phyloP scores from a whole-genome alignment of 2,888 invertebrate genomes.

The Drosophila incognita region DNA sequence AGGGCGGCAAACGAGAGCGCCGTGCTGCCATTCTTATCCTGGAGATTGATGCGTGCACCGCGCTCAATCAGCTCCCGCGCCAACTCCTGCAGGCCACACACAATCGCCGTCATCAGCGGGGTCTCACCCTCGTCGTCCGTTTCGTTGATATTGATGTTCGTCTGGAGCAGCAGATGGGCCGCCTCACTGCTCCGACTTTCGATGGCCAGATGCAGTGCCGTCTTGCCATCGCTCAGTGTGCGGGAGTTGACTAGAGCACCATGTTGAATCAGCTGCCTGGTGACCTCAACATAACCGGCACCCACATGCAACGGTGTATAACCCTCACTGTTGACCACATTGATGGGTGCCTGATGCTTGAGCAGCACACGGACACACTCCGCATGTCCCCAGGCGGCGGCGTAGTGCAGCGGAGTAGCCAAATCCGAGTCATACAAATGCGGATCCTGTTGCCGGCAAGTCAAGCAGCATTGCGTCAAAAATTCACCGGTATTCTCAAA shows the following conservation, averaged over 20 bases:
- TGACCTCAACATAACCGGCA: conserved; percentile 87
- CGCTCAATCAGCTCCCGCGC: conserved; percentile 86
- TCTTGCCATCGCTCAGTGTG: conserved; percentile 87
- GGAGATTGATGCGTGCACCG: conserved; percentile 88
- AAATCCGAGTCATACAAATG: conserved; percentile 81
- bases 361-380: conserved; percentile 88
- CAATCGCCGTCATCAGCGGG: conserved; percentile 85
- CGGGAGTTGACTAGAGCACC: conserved; percentile 88
- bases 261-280: conserved; percentile 86
- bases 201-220: conserved; percentile 88
- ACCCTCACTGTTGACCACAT: conserved; percentile 88
- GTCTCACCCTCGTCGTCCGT: conserved; percentile 87
- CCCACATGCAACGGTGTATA: conserved; percentile 90
- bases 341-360: conserved; percentile 87
- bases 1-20: conserved; percentile 82
- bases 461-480: conserved; percentile 83
- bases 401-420: conserved; percentile 90
- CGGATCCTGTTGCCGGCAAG: conserved; percentile 77
- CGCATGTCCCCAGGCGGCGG: conserved; percentile 88
- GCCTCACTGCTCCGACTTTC: conserved; percentile 86
- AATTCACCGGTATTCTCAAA: conserved; percentile 88
- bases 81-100: conserved; percentile 83
- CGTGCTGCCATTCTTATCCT: conserved; percentile 87
- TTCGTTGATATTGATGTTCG: conserved; percentile 87
- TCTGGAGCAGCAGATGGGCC: conserved; percentile 86